phyloP scores from a whole-genome alignment of 1,140 invertebrate genomes.

The Drusus annulatus region DNA sequence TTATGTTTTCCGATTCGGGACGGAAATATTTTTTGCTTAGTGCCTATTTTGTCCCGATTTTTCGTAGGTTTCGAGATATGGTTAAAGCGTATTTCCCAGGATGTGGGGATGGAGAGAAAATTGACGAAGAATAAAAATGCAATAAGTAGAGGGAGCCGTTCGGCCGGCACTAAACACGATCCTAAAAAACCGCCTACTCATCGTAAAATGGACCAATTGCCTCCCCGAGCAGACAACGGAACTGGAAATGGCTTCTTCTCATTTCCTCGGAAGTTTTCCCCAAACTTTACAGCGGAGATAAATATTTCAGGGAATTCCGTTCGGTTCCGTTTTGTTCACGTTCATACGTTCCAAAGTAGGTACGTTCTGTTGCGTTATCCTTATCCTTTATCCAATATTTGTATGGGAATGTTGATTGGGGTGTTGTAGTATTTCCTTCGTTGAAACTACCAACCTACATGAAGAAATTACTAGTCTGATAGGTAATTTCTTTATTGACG shows the following conservation, averaged over 20 bases:
- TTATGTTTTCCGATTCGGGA: too few species aligned
- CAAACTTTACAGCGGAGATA: conserved; percentile 29
- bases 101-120: conserved; percentile 23
- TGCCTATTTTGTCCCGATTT: too few species aligned
- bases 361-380: too few species aligned
- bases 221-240: conserved; percentile 23
- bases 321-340: background rate
- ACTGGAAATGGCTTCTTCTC: conserved; percentile 24
- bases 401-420: too few species aligned
- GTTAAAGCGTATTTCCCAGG: background rate
- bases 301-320: conserved; percentile 24
- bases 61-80: too few species aligned
- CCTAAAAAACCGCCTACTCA: conserved; percentile 53
- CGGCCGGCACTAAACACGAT: conserved; percentile 45
- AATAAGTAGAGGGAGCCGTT: conserved; percentile 45
- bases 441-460: too few species aligned
- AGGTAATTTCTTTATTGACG: too few species aligned
- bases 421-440: too few species aligned
- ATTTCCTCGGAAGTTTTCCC: conserved; percentile 32
- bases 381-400: too few species aligned
- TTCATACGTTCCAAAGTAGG: background rate
- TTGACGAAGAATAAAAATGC: conserved; percentile 58
- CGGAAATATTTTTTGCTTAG: too few species aligned
- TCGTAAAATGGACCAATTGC: conserved; percentile 56
- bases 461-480: too few species aligned